Conservation (phyloP, 2,797 vertebrate genomes). For the Mormyrus hasselquistii region DNA sequence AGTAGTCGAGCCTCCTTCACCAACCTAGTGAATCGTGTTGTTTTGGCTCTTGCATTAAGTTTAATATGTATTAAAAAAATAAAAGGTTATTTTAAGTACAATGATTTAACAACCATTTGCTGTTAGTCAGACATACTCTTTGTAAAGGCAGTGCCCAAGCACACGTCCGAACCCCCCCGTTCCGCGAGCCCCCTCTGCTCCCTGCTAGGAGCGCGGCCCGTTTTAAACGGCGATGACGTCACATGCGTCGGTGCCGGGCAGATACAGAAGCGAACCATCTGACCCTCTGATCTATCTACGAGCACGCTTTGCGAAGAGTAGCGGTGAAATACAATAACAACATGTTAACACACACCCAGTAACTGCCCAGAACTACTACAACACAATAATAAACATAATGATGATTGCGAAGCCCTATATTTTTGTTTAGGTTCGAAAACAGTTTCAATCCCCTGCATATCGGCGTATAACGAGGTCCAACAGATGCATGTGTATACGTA, state of each 20-base stretch:
- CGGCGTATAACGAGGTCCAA: neutral
- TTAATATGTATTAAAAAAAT: constrained; percentile 26
- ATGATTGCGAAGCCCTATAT: neutral
- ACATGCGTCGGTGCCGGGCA: constrained; percentile 43
- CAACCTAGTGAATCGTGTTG: constrained; percentile 37
- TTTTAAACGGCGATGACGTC: constrained; percentile 75
- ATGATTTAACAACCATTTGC: neutral
- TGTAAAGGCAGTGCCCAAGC: neutral
- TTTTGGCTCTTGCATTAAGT: constrained; percentile 45
- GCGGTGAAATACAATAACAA: neutral
- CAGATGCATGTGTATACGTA: neutral
- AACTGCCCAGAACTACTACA: neutral
- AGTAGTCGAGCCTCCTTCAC: neutral
- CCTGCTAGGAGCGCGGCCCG: constrained; percentile 63
- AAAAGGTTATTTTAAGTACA: constrained; percentile 26
- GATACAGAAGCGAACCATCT: neutral
- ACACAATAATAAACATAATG: neutral
- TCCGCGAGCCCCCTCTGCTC: constrained; percentile 41
- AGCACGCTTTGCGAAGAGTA: neutral
- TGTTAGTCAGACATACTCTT: neutral
- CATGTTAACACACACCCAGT: neutral
- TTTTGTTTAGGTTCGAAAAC: neutral
- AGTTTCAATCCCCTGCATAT: neutral
- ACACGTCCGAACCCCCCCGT: constrained; percentile 30
- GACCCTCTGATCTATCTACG: neutral